Conservation (phyloP, 2,888 invertebrate species). For the Volucella bombylans region DNA sequence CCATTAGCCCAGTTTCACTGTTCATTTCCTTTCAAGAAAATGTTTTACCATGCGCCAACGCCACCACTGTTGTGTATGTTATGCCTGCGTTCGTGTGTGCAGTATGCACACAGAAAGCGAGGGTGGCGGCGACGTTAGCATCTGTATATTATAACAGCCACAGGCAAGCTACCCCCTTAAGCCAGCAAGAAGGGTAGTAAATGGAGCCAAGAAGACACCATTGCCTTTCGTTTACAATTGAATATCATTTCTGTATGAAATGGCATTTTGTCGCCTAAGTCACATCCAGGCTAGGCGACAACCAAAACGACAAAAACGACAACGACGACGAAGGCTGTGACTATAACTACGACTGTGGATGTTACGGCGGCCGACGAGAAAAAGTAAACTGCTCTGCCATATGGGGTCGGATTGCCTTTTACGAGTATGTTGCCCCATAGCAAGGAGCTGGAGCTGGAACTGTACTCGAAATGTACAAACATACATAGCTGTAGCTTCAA, state of each 20-base stretch:
- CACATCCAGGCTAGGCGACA: constrained; percentile 58
- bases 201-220: constrained; percentile 68
- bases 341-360: too few species aligned
- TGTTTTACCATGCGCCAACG: constrained; percentile 11
- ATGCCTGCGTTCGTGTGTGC: not conserved
- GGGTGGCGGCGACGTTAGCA: not conserved
- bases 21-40: constrained; percentile 65
- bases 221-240: constrained; percentile 72
- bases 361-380: not conserved
- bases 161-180: constrained; percentile 11
- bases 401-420: constrained; percentile 47
- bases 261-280: constrained; percentile 73
- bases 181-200: constrained; percentile 59
- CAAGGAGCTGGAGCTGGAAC: not conserved
- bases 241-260: constrained; percentile 73
- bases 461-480: not conserved
- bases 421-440: not conserved
- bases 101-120: constrained; percentile 5
- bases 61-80: not conserved
- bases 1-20: constrained; percentile 24
- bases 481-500: constrained; percentile 30
- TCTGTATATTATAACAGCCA: constrained; percentile 56
- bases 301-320: constrained; percentile 7
- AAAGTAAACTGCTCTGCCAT: constrained; percentile 27
- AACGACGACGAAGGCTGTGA: not conserved